Conservation (phyloP, 1,140 invertebrate genomes). For the Epicauta chinensis region DNA sequence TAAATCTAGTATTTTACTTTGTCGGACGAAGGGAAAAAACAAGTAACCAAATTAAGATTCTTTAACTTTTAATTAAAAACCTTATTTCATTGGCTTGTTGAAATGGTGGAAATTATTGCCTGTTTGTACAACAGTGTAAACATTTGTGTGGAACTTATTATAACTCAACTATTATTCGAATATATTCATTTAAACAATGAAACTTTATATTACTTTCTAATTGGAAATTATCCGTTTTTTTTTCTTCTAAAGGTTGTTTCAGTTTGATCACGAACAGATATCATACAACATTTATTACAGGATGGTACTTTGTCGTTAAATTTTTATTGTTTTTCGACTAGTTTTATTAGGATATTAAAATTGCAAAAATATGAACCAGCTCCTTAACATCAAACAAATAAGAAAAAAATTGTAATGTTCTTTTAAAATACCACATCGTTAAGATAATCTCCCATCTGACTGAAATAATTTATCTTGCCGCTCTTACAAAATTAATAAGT, state of each 20-base stretch:
- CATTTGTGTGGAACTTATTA: no score
- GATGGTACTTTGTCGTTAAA: constrained; percentile 5
- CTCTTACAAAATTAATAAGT: constrained; percentile 21
- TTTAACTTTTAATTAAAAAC: constrained; percentile 34
- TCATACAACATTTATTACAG: neutral
- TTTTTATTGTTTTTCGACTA: constrained; percentile 2
- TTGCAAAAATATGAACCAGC: constrained; percentile 16
- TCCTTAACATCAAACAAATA: neutral
- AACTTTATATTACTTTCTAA: no score
- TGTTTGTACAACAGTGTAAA: constrained; percentile 19
- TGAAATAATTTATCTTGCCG: constrained; percentile 15
- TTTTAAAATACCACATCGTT: constrained; percentile 12
- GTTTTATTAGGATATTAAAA: constrained; percentile 16
- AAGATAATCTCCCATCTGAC: constrained; percentile 10
- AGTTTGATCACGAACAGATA: neutral
- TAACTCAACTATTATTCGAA: no score
- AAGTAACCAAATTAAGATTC: constrained; percentile 28
- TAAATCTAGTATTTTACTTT: constrained; percentile 2
- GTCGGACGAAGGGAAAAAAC: constrained; percentile 1
- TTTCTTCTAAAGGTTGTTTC: no score
- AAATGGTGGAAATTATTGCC: constrained; percentile 25
- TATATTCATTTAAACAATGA: no score
- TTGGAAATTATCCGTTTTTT: no score
- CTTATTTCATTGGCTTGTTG: constrained; percentile 29
- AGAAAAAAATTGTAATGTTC: neutral